These are phyloP conservation scores for Gallirallus australis DNA, from an alignment of 2,797 vertebrate species.

Conservation along the genomic window DNA sequence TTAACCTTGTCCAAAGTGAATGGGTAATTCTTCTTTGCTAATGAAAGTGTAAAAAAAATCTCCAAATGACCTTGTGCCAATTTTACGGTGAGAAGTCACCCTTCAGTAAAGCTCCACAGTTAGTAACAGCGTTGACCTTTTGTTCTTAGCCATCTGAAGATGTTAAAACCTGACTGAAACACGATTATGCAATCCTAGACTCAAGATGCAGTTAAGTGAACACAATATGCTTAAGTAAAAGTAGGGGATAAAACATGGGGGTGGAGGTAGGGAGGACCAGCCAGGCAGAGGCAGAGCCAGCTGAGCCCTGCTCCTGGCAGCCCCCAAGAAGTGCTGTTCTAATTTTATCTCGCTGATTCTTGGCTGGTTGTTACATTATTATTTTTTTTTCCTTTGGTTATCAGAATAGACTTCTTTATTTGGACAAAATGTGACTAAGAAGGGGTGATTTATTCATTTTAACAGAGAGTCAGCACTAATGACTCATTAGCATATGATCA, in stretches of 20 bases:
- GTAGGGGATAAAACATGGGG: background rate
- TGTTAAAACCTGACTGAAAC: background rate
- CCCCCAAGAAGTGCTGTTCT: background rate
- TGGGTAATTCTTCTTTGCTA: background rate
- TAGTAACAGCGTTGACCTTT: background rate
- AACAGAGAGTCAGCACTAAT: slow-evolving; percentile 43
- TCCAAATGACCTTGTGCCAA: slow-evolving; percentile 28
- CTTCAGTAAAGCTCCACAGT: slow-evolving; percentile 18
- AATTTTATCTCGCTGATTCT: slow-evolving; percentile 16
- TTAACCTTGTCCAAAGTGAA: slow-evolving; percentile 49
- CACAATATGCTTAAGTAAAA: background rate
- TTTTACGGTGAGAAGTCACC: slow-evolving; percentile 32
- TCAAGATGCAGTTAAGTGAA: background rate
- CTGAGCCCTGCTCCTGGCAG: background rate
- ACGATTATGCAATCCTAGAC: background rate
- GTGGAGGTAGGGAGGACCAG: background rate
- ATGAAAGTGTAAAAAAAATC: background rate
- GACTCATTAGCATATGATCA: slow-evolving; percentile 57
- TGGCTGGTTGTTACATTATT: background rate
- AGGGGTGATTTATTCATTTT: slow-evolving; percentile 47
- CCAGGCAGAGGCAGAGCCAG: background rate
- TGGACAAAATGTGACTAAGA: slow-evolving; percentile 43
- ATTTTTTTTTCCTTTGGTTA: background rate
- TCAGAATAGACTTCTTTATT: slow-evolving; percentile 28
- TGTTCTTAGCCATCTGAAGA: background rate